Base-by-base conservation (phyloP, 2,113 vertebrate species). In the Sphaerodactylus townsendi region DNA sequence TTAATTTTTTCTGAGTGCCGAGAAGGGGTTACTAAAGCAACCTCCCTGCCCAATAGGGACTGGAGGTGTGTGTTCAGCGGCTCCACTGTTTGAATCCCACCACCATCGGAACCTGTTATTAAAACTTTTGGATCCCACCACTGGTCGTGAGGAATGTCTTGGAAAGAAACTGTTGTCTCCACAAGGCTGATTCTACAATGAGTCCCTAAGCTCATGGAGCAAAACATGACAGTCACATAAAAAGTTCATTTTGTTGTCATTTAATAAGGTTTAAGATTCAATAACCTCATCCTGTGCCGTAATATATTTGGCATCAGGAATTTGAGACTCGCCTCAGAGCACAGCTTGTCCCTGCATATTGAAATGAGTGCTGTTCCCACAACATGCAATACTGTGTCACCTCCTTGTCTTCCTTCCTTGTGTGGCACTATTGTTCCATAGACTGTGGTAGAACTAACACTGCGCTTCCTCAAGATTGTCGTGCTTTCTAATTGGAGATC, bases 111-210 rank as follows among this genome's bases (percentile, higher is more conserved):
- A n/a, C n/a, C n/a, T n/a, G n/a, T n/a, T n/a, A n/a, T n/a, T n/a
- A n/a, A n/a, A n/a, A n/a, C n/a, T n/a, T n/a, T n/a, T n/a, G n/a
- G n/a, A n/a, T n/a, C n/a, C n/a, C n/a, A n/a, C n/a, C n/a, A n/a
- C n/a, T n/a, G n/a, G n/a, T n/a, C n/a, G 80, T 59, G 90, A 65
- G 50, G 73, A 80, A 71, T 11, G n/a, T 19, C 77, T 89, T 81
- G 77, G 35, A 79, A 84, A 88, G 62, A 23, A 69, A 39, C n/a
- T 66, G 30, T n/a, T 30, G 13, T 33, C 30, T 68, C 65, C 33
- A 69, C 15, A 21, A 17, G 17, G 33, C 17, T 7, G 19, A 8
- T 69, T 37, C 33, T 68, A 21, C 33, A 37, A 37, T 37, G 33
- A 69, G 17, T 69, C 33, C 35, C 17, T 35, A 69, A 17, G 68